Evolutionary conservation across 2,113 vertebrate species (phyloP), one percentile per base, ranked within the genome.

Genomic region (Nibea coibor): DNA sequence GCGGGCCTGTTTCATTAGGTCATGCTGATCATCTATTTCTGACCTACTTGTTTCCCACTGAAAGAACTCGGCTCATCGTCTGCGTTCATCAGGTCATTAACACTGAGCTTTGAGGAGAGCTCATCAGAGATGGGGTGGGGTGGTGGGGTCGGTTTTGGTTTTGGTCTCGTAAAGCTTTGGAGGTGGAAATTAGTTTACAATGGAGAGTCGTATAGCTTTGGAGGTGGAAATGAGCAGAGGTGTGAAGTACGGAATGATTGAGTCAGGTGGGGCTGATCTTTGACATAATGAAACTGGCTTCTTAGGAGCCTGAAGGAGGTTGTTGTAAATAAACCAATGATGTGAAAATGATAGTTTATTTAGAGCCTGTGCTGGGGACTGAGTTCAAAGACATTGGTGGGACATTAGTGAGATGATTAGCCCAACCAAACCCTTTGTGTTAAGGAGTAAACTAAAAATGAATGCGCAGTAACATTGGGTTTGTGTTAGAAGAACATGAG

Each of bases 21-120:
- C 42, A 14, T 0, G 31, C 16, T 58, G n/a, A 57, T 83, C 31
- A 57, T 67, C 50, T 82, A 47, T 39, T 69, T 64, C n/a, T 63
- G 43, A 81, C 14, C 65, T 69, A 22, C 5, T 35, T 15, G 45
- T 57, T 24, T 63, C 12, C 26, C 31, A 2, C 24, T 57, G 11
- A 0, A 43, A 22, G 35, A 59, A 22, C 56, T 54, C 14, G 4
- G 2, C 3, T 58, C 26, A 77, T 56, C 74, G 51, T 72, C 48
- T 80, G 75, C 64, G 75, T 75, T 87, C 57, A 84, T 69, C 39
- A 77, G 58, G 45, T 64, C 79, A 83, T 73, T 76, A 74, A 71
- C 75, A 43, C 43, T 20, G 20, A 67, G 28, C 54, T 26, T 7
- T 57, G 16, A 82, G n/a, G 28, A 64, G 19, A 66, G n/a, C 48